Evolutionary conservation across 2,888 invertebrate species (phyloP).

Genomic region (Patella depressa): DNA sequence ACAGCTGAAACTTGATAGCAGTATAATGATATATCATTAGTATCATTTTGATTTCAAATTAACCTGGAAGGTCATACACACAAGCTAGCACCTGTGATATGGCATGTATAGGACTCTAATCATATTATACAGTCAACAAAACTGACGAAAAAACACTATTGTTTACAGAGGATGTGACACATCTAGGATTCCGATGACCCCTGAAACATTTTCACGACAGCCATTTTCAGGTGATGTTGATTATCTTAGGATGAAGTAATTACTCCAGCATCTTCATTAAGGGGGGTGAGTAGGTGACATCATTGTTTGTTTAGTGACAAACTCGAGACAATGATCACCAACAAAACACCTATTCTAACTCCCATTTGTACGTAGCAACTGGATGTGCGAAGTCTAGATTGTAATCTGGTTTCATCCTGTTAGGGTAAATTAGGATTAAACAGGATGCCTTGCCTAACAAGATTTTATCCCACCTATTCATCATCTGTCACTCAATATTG

Average conservation of each 20-base stretch:
- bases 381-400: not conserved
- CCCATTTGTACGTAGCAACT: conserved; percentile 5
- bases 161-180: not conserved
- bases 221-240: not conserved
- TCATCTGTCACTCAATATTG: conserved; percentile 3
- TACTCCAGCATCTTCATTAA: conserved; percentile 3
- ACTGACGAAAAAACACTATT: too few relatives aligned
- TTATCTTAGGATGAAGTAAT: not conserved
- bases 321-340: conserved; percentile 4
- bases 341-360: not conserved
- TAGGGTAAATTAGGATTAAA: conserved; percentile 11
- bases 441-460: not conserved
- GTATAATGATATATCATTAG: too few relatives aligned
- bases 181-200: not conserved
- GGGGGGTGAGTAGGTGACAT: not conserved
- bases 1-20: too few relatives aligned
- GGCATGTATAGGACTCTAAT: too few relatives aligned
- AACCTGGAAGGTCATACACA: too few relatives aligned
- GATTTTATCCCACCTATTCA: conserved; percentile 5
- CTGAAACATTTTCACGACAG: conserved; percentile 1
- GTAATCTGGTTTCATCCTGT: conserved; percentile 4
- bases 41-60: too few relatives aligned
- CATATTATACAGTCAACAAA: too few relatives aligned
- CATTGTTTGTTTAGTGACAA: conserved; percentile 12
- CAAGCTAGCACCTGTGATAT: too few relatives aligned